These are phyloP conservation scores for Hipposideros larvatus DNA, from an alignment of 2,797 vertebrate genomes.

Conservation along the genomic window DNA sequence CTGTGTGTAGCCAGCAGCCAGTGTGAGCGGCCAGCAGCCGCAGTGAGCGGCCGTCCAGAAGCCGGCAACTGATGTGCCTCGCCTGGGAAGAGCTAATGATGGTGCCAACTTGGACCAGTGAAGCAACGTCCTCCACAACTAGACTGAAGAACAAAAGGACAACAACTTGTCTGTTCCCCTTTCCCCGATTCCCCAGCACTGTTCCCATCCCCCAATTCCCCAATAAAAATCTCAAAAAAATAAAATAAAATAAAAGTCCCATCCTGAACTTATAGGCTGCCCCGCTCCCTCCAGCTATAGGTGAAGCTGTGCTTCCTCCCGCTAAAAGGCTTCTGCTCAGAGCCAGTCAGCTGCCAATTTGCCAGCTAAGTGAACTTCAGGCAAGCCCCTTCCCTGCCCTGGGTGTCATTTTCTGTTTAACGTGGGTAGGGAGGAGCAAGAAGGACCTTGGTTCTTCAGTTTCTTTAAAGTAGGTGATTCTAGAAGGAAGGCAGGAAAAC, in stretches of 20 bases:
- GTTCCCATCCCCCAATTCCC: no score
- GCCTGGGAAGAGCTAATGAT: no score
- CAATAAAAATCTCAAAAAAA: no score
- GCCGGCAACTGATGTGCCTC: no score
- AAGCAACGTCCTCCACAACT: no score
- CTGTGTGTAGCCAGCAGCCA: no score
- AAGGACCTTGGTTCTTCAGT: background rate
- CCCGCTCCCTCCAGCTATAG: background rate
- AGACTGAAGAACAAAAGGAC: no score
- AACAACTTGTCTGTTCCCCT: no score
- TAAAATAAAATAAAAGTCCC: background rate
- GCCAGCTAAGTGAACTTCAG: background rate
- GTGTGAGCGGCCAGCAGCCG: no score
- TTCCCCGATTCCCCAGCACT: no score
- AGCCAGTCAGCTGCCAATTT: background rate
- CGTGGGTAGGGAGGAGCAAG: background rate
- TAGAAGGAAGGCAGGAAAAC: slow-evolving; percentile 6
- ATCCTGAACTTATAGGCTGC: background rate
- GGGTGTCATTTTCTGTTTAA: background rate
- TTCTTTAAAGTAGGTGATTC: background rate
- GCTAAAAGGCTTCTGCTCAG: background rate
- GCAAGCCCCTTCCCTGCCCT: background rate
- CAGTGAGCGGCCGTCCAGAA: no score
- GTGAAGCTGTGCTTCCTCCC: background rate
- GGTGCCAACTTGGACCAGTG: no score